Conservation (phyloP, 2,797 vertebrate species). For the Sus cebifrons region DNA sequence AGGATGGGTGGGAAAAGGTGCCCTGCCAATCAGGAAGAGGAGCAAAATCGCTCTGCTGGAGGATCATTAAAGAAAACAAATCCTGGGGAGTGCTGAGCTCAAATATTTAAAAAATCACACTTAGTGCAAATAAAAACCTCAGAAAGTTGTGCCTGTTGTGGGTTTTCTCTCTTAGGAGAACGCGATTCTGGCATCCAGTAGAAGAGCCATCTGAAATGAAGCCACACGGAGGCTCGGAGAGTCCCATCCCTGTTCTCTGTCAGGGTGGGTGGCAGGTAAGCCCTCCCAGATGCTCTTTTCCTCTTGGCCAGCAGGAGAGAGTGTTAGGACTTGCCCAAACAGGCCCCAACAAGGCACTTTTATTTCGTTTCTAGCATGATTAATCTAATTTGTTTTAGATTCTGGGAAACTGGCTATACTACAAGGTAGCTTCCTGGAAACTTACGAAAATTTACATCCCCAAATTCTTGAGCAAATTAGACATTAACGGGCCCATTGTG, state of each 20-base stretch:
- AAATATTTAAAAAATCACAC: not conserved
- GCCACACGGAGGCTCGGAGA: not conserved
- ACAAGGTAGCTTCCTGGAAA: constrained; percentile 78
- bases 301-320: constrained; percentile 43
- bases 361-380: constrained; percentile 81
- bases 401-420: constrained; percentile 78
- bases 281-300: constrained; percentile 24
- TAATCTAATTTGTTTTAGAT: constrained; percentile 84
- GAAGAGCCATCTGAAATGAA: not conserved
- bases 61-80: not conserved
- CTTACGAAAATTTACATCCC: constrained; percentile 54
- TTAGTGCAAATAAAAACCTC: constrained; percentile 33
- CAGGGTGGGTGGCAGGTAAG: constrained; percentile 6
- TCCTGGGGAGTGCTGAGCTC: not conserved
- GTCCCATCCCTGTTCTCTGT: not conserved
- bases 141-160: not conserved
- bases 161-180: not conserved
- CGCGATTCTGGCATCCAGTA: not conserved
- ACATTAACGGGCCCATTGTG: constrained; percentile 58
- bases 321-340: constrained; percentile 67
- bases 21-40: not conserved
- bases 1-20: not conserved
- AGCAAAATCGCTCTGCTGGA: not conserved
- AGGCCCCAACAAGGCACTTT: constrained; percentile 76
- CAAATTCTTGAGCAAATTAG: constrained; percentile 76